phyloP scores from a whole-genome alignment of 2,888 invertebrate genomes.

The Aleiodes alternator region DNA sequence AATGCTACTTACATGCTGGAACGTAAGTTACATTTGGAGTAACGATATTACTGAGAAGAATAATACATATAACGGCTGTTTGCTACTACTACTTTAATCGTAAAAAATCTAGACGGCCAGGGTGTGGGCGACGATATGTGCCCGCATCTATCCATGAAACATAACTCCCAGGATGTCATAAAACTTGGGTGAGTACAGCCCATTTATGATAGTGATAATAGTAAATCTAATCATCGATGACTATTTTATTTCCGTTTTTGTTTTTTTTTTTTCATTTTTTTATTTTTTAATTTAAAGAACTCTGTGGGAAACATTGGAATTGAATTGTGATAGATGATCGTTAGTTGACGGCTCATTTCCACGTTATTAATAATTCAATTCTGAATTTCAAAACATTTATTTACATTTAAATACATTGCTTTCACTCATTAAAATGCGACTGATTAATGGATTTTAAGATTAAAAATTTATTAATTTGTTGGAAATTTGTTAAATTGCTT shows the following conservation, averaged over 20 bases:
- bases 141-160: conserved; percentile 33
- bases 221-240: conserved; percentile 55
- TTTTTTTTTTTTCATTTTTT: not conserved
- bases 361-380: too few species aligned
- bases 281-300: not conserved
- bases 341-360: not conserved
- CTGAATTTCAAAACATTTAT: too few species aligned
- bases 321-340: not conserved
- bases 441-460: too few species aligned
- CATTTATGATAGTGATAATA: conserved; percentile 54
- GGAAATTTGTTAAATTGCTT: too few species aligned
- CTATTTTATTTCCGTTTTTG: conserved; percentile 16
- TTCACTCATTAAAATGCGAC: too few species aligned
- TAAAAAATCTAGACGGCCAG: conserved; percentile 41
- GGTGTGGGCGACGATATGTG: conserved; percentile 34
- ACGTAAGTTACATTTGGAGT: conserved; percentile 9
- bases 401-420: too few species aligned
- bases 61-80: conserved; percentile 43
- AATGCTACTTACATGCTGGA: too few species aligned
- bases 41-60: conserved; percentile 21
- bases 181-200: conserved; percentile 37
- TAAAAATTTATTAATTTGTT: too few species aligned
- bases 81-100: conserved; percentile 29
- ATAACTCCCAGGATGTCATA: conserved; percentile 44
- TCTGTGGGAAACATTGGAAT: not conserved